phyloP scores from a whole-genome alignment of 2,113 vertebrate genomes.

The Strix aluco region DNA sequence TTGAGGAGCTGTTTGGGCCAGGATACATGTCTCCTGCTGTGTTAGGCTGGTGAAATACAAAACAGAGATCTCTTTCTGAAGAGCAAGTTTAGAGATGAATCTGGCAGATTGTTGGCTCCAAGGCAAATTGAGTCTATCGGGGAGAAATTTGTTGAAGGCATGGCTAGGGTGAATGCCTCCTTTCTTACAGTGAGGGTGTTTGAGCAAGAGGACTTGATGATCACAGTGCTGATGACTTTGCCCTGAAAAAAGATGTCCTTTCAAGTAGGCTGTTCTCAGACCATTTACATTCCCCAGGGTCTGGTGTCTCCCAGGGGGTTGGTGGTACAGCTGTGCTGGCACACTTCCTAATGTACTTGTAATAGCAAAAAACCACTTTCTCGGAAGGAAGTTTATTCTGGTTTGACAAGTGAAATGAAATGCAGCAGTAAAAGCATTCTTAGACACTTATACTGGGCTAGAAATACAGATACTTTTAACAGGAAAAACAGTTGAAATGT shows the following conservation, averaged over 20 bases:
- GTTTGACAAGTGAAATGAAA: conserved; percentile 38
- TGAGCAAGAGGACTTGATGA: background rate
- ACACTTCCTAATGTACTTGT: conserved; percentile 21
- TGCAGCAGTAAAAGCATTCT: conserved; percentile 9
- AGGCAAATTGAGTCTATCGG: background rate
- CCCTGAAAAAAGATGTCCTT: conserved; percentile 10
- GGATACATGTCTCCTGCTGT: conserved; percentile 10
- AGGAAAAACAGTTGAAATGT: background rate
- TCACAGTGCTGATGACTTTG: background rate
- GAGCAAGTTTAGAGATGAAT: conserved; percentile 16
- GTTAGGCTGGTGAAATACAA: background rate
- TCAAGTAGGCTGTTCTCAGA: conserved; percentile 9
- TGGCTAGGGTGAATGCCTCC: background rate
- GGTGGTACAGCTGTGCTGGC: conserved; percentile 44
- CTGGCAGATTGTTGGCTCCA: conserved; percentile 40
- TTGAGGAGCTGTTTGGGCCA: background rate
- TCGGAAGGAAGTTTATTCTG: conserved; percentile 33
- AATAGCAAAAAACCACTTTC: conserved; percentile 1
- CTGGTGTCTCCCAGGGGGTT: conserved; percentile 19
- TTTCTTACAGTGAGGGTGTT: background rate
- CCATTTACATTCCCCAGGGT: background rate
- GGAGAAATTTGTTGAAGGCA: conserved; percentile 1
- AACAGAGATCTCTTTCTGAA: conserved; percentile 24
- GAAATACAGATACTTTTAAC: background rate
- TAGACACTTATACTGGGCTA: background rate